Base-by-base conservation (phyloP, 2,113 vertebrate genomes). In the Pollimyrus isidori region DNA sequence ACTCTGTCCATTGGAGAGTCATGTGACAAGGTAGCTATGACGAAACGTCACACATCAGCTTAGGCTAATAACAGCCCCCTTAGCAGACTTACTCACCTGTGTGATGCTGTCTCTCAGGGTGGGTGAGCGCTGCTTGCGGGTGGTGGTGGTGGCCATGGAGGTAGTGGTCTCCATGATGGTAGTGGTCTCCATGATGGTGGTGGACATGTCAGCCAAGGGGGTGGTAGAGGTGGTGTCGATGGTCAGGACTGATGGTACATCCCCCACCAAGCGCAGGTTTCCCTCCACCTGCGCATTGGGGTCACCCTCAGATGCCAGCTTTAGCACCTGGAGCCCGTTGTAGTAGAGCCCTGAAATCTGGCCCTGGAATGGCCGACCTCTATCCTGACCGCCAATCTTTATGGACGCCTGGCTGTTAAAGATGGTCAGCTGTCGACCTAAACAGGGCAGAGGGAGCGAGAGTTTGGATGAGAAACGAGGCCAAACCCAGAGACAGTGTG, bases 101-200 rank as follows among this genome's bases (percentile, higher is more conserved):
- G 97, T 96, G 92, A 98, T 97, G 94, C 97, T 97, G 94, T 98
- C 97, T 82, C 97, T 96, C 92, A 97, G 93, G 89, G 97, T 98
- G 88, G 97, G 97, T 3, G 97, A 98, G 46, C 97, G 97, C 93
- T 97, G 97, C 91, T 97, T 95, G 90, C 97, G 96, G 1, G 97
- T 97, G 91, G 97, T 98, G 88, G 97, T 98, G 2, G 97, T 98
- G n/a, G 97, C 97, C 97, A 98, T 98, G 87, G 97, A 98, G 88
- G 97, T 98, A 89, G 97, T 98, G 90, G 97, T 98, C 91, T 98
- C 97, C 97, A 98, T 98, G 93, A 98, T 98, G 88, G 97, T 98
- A 89, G 97, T 98, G 90, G 97, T 98, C 91, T 98, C 97, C 97
- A 98, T 98, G 93, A 98, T 98, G 49, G 97, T 98, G 92, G 97